Evolutionary conservation across 2,888 invertebrate genomes (phyloP).

Genomic region (Aromia moschata): DNA sequence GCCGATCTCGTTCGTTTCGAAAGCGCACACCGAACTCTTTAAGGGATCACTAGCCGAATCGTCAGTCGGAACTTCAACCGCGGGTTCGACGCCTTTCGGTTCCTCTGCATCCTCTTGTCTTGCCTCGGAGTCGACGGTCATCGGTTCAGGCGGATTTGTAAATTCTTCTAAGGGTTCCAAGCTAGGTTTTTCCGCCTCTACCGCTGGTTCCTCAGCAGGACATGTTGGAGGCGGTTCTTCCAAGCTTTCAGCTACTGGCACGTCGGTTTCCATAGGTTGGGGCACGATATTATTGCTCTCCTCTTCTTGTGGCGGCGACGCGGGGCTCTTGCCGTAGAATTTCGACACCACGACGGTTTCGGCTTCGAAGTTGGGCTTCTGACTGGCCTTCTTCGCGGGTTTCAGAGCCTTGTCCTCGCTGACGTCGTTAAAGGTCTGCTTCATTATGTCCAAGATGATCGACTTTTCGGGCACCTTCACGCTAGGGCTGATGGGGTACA

Average conservation of each 20-base stretch:
- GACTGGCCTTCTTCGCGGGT: background rate
- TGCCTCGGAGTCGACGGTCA: background rate
- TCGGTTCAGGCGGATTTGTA: background rate
- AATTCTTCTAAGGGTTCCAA: background rate
- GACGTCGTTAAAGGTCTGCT: constrained; percentile 65
- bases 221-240: background rate
- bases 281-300: background rate
- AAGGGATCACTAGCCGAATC: no score
- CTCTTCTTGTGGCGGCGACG: constrained; percentile 2
- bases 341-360: constrained; percentile 20
- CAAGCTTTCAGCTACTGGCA: background rate
- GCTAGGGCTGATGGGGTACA: constrained; percentile 44
- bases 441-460: constrained; percentile 68
- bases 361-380: constrained; percentile 9
- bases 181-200: background rate
- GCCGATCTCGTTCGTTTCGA: constrained; percentile 11
- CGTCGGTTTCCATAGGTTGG: background rate
- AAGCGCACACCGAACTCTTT: background rate
- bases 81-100: background rate
- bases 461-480: constrained; percentile 68
- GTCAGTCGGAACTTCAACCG: no score
- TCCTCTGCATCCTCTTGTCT: background rate
- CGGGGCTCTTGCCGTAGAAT: constrained; percentile 27
- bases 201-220: constrained; percentile 6
- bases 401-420: constrained; percentile 34